phyloP scores from a whole-genome alignment of 2,797 vertebrate genomes.

The Sebastes vulpes region DNA sequence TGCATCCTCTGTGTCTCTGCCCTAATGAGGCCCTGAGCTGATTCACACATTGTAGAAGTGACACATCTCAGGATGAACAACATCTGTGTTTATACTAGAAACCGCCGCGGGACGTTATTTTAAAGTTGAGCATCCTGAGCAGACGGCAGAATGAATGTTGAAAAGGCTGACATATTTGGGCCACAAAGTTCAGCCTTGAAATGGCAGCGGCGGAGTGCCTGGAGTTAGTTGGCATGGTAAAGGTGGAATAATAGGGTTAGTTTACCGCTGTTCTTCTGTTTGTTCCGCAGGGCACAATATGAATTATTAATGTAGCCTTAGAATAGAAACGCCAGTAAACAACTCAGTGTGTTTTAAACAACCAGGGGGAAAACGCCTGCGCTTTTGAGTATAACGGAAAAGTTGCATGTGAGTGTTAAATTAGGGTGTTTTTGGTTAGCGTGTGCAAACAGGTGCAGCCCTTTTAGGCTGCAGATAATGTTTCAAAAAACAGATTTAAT shows the following conservation, averaged over 20 bases:
- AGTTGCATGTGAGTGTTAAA: conserved; percentile 50
- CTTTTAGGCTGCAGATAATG: conserved; percentile 39
- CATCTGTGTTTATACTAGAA: conserved; percentile 49
- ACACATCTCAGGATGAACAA: conserved; percentile 40
- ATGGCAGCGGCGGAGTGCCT: conserved; percentile 36
- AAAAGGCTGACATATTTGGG: conserved; percentile 70
- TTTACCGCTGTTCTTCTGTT: conserved; percentile 49
- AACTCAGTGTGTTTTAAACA: conserved; percentile 49
- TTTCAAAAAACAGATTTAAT: conserved; percentile 61
- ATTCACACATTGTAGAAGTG: conserved; percentile 55
- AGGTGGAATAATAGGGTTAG: conserved; percentile 57
- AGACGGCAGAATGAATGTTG: conserved; percentile 44
- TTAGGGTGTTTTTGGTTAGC: conserved; percentile 30
- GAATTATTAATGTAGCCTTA: conserved; percentile 73
- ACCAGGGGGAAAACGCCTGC: conserved; percentile 10
- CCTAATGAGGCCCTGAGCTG: conserved; percentile 54
- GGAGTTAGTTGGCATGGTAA: conserved; percentile 49
- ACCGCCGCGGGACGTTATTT: conserved; percentile 35
- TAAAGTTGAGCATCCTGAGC: conserved; percentile 25
- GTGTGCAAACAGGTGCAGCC: conserved; percentile 46
- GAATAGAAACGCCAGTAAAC: conserved; percentile 65
- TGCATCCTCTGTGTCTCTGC: conserved; percentile 11
- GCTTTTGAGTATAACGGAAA: conserved; percentile 36
- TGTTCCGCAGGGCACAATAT: conserved; percentile 45
- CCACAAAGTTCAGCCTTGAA: conserved; percentile 55